Evolutionary conservation across 2,888 invertebrate species (phyloP).

Genomic region (Julus scandinavius): DNA sequence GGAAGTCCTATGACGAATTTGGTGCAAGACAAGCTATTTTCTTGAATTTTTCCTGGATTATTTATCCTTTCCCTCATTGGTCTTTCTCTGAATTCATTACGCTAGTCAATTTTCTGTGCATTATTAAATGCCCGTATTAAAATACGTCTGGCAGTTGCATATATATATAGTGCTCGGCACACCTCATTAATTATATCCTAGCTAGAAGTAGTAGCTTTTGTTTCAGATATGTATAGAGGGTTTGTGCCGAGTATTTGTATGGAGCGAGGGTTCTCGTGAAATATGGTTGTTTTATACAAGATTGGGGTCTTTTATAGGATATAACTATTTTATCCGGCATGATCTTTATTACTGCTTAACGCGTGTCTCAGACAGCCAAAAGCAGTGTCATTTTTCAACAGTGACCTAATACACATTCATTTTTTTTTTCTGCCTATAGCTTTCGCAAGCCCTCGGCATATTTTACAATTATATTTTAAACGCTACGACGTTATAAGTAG

Average conservation of each 20-base stretch:
- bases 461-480: background rate
- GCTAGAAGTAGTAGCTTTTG: background rate
- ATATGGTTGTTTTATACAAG: background rate
- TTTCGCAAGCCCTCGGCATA: background rate
- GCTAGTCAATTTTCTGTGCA: background rate
- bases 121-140: background rate
- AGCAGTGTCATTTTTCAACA: background rate
- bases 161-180: background rate
- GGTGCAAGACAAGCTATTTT: too few species aligned
- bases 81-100: background rate
- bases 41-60: too few species aligned
- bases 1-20: too few species aligned
- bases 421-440: background rate
- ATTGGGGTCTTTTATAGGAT: slow-evolving; percentile 1
- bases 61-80: background rate
- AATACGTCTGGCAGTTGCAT: background rate
- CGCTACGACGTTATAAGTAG: background rate
- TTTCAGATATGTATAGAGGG: background rate
- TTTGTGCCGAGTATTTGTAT: background rate
- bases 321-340: background rate
- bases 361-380: background rate
- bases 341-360: slow-evolving; percentile 1
- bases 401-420: background rate
- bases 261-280: background rate
- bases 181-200: background rate